Evolutionary conservation across 2,113 vertebrate species (phyloP), one percentile per base, ranked within the genome.

Genomic region (Nanorana parkeri): DNA sequence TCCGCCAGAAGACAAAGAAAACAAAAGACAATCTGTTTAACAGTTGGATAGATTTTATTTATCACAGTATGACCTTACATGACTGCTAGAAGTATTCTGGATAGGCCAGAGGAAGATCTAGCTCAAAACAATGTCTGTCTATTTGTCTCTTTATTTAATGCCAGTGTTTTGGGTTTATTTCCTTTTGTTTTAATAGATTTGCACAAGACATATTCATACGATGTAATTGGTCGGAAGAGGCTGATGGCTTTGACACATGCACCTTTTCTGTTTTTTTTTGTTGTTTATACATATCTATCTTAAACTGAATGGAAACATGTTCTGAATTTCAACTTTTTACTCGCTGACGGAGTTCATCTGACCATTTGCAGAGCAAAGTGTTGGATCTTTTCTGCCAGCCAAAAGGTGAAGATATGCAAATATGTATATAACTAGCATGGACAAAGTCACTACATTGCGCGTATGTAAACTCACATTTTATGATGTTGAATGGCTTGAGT

Each of bases 371-470:
- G 72, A 29, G 72, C 72, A 75, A 75, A 75, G 55, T 7, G 72
- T 75, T 75, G 55, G 60, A 29, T 58, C 28, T 21, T 20, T 55
- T 60, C 72, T 61, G 72, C 55, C 72, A 60, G 72, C 29, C 85
- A 89, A 88, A 86, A 86, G 23, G 90, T 88, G 90, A 86, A 87
- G 90, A 91, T 92, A 92, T 91, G 91, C 91, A 93, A 89, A 90
- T 90, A 71, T 92, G 87, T 89, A 92, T 87, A 89, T 89, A 91
- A 68, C 86, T 85, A 88, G 89, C 88, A 92, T 91, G 88, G 85
- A 84, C 87, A 85, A 85, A 86, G 88, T 91, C 89, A 84, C 86
- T 90, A 91, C 89, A 91, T 89, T 89, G 89, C 88, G 87, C 55
- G 64, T 67, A 75, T 90, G 77, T 89, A 86, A 47, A 86, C 85